Evolutionary conservation across 2,888 invertebrate genomes (phyloP).

Genomic region (Scaptodrosophila latifasciaeformis): DNA sequence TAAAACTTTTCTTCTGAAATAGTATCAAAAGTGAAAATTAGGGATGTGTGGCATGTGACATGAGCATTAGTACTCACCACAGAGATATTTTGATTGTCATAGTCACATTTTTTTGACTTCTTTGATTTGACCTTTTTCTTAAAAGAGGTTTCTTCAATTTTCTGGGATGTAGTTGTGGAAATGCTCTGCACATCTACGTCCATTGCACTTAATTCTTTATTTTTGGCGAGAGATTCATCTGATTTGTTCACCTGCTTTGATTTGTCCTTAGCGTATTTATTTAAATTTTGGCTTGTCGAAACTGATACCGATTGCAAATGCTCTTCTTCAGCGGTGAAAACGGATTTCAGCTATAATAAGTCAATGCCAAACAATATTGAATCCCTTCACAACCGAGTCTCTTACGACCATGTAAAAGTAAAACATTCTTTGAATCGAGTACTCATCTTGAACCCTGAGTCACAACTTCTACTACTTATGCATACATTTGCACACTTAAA

Average conservation of each 20-base stretch:
- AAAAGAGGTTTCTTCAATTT: neutral
- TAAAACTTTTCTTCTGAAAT: conserved; percentile 83
- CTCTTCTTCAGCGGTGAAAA: conserved; percentile 46
- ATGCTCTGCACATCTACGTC: neutral
- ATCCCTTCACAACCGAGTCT: no score
- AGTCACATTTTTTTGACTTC: conserved; percentile 79
- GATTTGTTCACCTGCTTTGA: neutral
- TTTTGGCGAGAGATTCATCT: conserved; percentile 3
- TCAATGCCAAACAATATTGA: no score
- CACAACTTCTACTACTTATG: no score
- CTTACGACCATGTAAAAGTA: no score
- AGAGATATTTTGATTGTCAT: conserved; percentile 81
- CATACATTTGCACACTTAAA: no score
- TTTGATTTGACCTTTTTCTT: conserved; percentile 78
- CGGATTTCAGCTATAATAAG: conserved; percentile 24
- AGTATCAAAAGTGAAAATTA: conserved; percentile 8
- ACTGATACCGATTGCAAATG: conserved; percentile 42
- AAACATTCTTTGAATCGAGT: no score
- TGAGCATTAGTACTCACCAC: conserved; percentile 80
- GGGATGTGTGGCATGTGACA: neutral
- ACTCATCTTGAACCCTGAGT: no score
- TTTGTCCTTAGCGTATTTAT: conserved; percentile 5
- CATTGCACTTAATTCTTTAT: neutral
- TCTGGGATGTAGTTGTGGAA: neutral
- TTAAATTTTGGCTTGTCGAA: conserved; percentile 8